These are phyloP conservation scores for Tachuris rubrigastra DNA, from an alignment of 2,113 vertebrate genomes.

Conservation along the genomic window DNA sequence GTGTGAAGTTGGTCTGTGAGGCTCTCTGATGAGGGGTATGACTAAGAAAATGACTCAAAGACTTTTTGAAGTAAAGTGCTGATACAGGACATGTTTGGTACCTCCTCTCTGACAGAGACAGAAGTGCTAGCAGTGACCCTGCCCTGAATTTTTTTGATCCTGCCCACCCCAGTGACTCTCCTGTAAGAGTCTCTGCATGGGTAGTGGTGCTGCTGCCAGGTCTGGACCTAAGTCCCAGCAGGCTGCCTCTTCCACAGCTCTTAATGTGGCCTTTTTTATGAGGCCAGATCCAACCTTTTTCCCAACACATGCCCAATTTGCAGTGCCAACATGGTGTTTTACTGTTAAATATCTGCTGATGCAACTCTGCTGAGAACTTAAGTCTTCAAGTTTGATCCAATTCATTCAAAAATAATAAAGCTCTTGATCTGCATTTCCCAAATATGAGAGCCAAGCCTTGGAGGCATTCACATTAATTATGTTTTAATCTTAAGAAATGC, in stretches of 20 bases:
- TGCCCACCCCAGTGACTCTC: not conserved
- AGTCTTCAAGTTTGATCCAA: not conserved
- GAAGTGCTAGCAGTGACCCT: not conserved
- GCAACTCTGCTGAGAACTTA: not conserved
- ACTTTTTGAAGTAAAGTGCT: not conserved
- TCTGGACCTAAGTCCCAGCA: not conserved
- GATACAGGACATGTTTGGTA: not conserved
- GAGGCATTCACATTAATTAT: not conserved
- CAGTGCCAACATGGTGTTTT: not conserved
- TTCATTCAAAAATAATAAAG: not conserved
- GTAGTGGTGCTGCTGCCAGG: not conserved
- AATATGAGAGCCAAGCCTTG: not conserved
- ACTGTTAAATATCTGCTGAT: not conserved
- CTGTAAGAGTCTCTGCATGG: not conserved
- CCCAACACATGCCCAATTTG: not conserved
- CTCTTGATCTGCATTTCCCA: not conserved
- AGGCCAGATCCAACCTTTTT: not conserved
- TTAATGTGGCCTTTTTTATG: rapidly evolving
- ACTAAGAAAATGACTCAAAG: not conserved
- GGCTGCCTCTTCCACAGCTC: not conserved
- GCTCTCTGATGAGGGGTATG: not conserved
- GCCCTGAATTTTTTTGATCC: not conserved
- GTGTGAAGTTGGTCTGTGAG: not conserved
- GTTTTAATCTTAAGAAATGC: not conserved
- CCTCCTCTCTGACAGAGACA: not conserved